Evolutionary conservation across 2,888 invertebrate genomes (phyloP).

Genomic region (Siphlonurus alternatus): DNA sequence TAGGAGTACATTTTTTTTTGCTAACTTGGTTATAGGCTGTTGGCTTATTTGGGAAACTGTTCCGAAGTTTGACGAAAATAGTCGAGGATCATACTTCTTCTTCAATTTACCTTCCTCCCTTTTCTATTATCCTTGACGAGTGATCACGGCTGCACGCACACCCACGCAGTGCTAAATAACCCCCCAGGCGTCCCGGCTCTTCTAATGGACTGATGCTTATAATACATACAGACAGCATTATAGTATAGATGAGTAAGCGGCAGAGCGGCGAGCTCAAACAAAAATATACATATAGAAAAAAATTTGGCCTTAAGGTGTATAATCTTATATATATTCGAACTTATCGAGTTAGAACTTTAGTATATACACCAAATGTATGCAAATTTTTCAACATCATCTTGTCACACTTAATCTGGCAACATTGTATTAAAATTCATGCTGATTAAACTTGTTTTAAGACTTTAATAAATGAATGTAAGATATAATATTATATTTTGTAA

Average conservation of each 20-base stretch:
- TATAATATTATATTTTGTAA: background rate
- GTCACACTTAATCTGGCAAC: background rate
- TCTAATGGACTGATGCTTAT: background rate
- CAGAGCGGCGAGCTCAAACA: background rate
- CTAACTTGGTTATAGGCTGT: too few relatives aligned
- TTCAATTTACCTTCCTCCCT: too few relatives aligned
- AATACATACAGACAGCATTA: background rate
- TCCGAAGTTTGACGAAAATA: too few relatives aligned
- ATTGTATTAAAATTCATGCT: background rate
- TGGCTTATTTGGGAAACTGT: too few relatives aligned
- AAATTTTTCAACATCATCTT: background rate
- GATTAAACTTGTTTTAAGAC: background rate
- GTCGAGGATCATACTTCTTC: too few relatives aligned
- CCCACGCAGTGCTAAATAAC: background rate
- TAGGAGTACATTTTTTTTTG: too few relatives aligned
- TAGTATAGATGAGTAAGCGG: background rate
- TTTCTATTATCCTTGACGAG: too few relatives aligned
- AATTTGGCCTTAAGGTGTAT: background rate
- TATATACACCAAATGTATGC: background rate
- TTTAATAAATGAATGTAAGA: background rate
- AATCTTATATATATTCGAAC: background rate
- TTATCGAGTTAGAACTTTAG: background rate
- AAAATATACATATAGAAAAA: background rate
- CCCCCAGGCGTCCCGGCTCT: background rate
- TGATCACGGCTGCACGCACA: background rate